A percentile compares a stretch with the other conserved stretches of the same genome.
phyloP scores from a whole-genome alignment of 2,797 vertebrate species.

The Gymnoscopelus microlampas region DNA sequence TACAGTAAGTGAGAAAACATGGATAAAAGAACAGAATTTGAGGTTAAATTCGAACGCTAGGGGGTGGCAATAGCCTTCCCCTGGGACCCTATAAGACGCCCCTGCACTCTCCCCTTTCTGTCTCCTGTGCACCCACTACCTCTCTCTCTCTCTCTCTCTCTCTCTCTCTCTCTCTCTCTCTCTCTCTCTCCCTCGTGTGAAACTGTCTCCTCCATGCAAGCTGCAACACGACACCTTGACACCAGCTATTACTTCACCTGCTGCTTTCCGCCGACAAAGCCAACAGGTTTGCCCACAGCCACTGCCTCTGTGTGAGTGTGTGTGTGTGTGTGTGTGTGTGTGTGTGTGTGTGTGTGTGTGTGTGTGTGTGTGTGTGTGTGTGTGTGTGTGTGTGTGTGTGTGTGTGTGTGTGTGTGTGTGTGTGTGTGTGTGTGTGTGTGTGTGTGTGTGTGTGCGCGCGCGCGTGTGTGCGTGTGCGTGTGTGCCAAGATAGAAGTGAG shows the following conservation, averaged over 20 bases:
- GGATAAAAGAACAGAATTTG: no score
- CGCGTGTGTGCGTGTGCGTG: slow-evolving; percentile 1
- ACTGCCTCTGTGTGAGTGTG: slow-evolving; percentile 12
- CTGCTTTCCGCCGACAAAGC: slow-evolving; percentile 71
- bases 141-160: slow-evolving; percentile 19
- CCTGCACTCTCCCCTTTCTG: no score
- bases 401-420: not conserved
- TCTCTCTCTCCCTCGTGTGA: slow-evolving; percentile 72
- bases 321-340: slow-evolving; percentile 12
- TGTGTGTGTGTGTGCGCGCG: not conserved
- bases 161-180: slow-evolving; percentile 32
- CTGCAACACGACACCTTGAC: slow-evolving; percentile 78
- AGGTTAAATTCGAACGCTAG: no score
- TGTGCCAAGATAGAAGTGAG: no score
- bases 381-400: not conserved
- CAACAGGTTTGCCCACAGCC: slow-evolving; percentile 75
- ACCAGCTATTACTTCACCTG: slow-evolving; percentile 77
- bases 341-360: not conserved
- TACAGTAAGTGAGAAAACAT: no score
- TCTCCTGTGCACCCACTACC: not conserved
- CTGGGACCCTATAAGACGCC: no score
- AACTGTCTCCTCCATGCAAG: slow-evolving; percentile 74
- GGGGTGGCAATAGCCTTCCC: no score
- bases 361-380: not conserved
- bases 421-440: not conserved